These are phyloP conservation scores for Meghimatium bilineatum DNA, from an alignment of 2,888 invertebrate species.

Conservation along the genomic window DNA sequence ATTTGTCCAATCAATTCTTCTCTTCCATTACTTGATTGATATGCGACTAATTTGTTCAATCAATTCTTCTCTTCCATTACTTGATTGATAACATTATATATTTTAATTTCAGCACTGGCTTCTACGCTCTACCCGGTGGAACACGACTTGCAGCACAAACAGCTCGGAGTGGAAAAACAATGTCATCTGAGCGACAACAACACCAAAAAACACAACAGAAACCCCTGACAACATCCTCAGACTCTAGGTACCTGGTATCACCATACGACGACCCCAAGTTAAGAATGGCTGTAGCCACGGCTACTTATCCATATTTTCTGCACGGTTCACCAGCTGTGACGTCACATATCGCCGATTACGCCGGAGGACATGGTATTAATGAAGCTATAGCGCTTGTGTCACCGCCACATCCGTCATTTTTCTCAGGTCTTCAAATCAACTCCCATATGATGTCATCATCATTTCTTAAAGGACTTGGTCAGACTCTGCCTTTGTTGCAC, in stretches of 20 bases:
- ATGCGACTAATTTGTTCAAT: too few relatives aligned
- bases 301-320: slow-evolving; percentile 35
- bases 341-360: slow-evolving; percentile 33
- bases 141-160: neutral
- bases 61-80: too few relatives aligned
- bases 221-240: neutral
- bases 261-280: slow-evolving; percentile 40
- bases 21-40: too few relatives aligned
- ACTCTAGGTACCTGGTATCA: slow-evolving; percentile 29
- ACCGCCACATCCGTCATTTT: slow-evolving; percentile 41
- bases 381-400: slow-evolving; percentile 37
- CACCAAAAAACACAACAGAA: slow-evolving; percentile 24
- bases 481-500: slow-evolving; percentile 29
- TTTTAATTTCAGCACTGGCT: neutral
- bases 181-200: slow-evolving; percentile 36
- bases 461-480: slow-evolving; percentile 37
- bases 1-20: too few relatives aligned
- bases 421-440: slow-evolving; percentile 38
- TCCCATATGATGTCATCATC: slow-evolving; percentile 40
- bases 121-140: neutral
- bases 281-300: slow-evolving; percentile 39
- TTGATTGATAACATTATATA: neutral
- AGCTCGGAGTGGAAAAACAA: slow-evolving; percentile 12
- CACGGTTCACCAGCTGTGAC: neutral
- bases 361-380: slow-evolving; percentile 30